These are phyloP conservation scores for Xenopus tropicalis DNA, from an alignment of 2,113 vertebrate genomes.

Conservation along the genomic window UCB_Xtro_10.0 CM004443.2:109206001-109206500, in stretches of 20 bases:
- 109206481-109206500: too few relatives aligned
- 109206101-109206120: conserved; percentile 82
- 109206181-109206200: conserved; percentile 74
- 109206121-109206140: conserved; percentile 81
- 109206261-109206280: not conserved
- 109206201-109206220: conserved; percentile 63
- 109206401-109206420: too few relatives aligned
- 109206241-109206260: conserved; percentile 39
- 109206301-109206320: too few relatives aligned
- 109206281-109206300: too few relatives aligned
- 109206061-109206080: conserved; percentile 76
- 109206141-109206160: conserved; percentile 87
- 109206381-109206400: too few relatives aligned
- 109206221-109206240: conserved; percentile 64
- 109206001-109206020: conserved; percentile 81
- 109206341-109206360: too few relatives aligned
- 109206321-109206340: too few relatives aligned
- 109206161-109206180: conserved; percentile 82
- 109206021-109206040: conserved; percentile 85
- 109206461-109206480: too few relatives aligned
- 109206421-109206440: too few relatives aligned
- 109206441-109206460: too few relatives aligned
- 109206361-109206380: too few relatives aligned
- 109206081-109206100: conserved; percentile 83
- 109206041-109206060: conserved; percentile 86